Base-by-base conservation (phyloP, 2,113 vertebrate genomes). In the Artemisiospiza belli region DNA sequence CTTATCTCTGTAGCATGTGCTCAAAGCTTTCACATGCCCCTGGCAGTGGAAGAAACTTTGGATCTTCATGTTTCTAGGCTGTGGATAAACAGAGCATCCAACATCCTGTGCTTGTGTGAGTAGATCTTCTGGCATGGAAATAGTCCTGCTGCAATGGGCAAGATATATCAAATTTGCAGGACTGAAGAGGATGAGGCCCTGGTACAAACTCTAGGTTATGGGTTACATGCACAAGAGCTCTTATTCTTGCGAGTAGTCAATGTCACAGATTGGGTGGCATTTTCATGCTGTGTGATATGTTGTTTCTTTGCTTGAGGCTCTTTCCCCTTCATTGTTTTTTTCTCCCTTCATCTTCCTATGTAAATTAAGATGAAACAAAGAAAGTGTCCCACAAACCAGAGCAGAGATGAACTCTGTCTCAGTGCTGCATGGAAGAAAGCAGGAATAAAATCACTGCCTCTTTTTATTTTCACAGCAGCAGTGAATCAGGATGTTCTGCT, bases 11-110 rank as follows among this genome's bases (percentile, higher is more conserved):
- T 21, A 84, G 62, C 77, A 80, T 66, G 58, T 82, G 83, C 83
- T 95, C 81, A 90, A 84, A 95, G 64, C 14, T 89, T 88, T 92
- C 93, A 79, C 69, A 59, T 79, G 76, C 87, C 85, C 72, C 64
- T 94, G 79, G 82, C 87, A 93, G 52, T n/a, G 57, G 64, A 94
- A 83, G 72, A 83, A 92, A 88, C 72, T 80, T 57, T 63, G 93
- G 90, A 93, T 82, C 67, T 91, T 83, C 44, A 5, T 66, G n/a
- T 86, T 92, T 90, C 75, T 88, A 81, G 72, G 67, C 85, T 86
- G 44, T 74, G 76, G 47, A 67, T 96, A 91, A 94, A 80, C 61
- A 90, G 87, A 94, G 30, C 92, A 88, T 90, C 83, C 68, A 77
- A 64, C 63, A 70, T 77, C 75, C 79, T 90, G 47, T 49, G 59